Evolutionary conservation across 2,113 vertebrate species (phyloP), one percentile per base, ranked within the genome.

Genomic region (Triplophysa siluroides): DNA sequence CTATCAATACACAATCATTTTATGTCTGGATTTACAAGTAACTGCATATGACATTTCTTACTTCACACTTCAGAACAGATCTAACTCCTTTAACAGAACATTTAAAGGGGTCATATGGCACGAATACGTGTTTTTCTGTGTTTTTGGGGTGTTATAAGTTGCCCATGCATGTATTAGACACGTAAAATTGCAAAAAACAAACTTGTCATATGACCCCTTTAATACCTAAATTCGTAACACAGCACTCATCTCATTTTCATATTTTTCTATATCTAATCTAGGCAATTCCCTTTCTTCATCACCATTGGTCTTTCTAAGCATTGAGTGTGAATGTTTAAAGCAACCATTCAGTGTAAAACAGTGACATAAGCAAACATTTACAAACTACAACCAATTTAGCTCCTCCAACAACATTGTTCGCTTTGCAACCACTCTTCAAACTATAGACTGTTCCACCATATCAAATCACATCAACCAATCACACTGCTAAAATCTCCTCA

Each of bases 191-290:
- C 29, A 29, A 29, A 29, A 29, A 4, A 29, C 26, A 29, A 29
- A 29, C 29, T 3, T 3, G 4, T 29, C 29, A 29, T 29, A 29
- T 29, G 29, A 29, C 29, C 29, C 4, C 29, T 4, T 29, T 29
- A 29, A 29, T 29, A 4, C 3, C n/a, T 75, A 75, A 75, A 47
- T 41, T 75, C 58, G 21, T 62, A 11, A 75, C 62, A 75, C 72
- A 75, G 58, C 78, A 47, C 67, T 47, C 67, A 52, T 58, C 70
- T 52, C 24, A 61, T 80, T 54, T 80, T 62, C 67, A 76, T 38
- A 76, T 41, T 58, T 66, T 29, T 7, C n/a, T 21, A 43, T 58
- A 21, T 58, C 62, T 61, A 19, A 38, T 38, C 33, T 78, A 33
- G 61, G 21, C 9, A 10, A 41, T 78, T 58, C 13, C 8, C 7